Evolutionary conservation across 2,113 vertebrate genomes (phyloP).

Genomic region (Motacilla alba): DNA sequence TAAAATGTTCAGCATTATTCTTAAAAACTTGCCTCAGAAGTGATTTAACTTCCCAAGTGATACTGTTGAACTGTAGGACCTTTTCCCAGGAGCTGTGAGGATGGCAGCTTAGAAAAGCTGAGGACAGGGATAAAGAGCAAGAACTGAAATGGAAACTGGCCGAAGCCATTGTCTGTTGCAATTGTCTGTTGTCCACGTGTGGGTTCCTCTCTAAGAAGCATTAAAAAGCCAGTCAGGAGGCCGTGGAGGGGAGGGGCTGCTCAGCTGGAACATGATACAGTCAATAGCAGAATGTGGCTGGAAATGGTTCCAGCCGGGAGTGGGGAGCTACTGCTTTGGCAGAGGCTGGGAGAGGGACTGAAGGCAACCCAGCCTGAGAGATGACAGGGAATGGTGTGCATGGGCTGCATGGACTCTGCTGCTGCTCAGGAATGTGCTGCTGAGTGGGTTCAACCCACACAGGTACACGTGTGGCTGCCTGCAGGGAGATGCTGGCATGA

Average conservation of each 20-base stretch:
- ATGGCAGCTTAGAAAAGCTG: not conserved
- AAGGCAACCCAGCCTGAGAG: not conserved
- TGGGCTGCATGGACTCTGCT: not conserved
- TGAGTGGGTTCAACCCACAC: not conserved
- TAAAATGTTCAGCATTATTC: not conserved
- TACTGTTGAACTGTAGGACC: not conserved
- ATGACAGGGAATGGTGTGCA: fast-evolving
- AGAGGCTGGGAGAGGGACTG: not conserved
- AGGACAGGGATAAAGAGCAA: not conserved
- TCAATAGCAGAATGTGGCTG: not conserved
- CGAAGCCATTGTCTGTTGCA: not conserved
- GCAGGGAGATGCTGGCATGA: not conserved
- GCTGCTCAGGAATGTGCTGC: not conserved
- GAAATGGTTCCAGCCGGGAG: not conserved
- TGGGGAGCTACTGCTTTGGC: not conserved
- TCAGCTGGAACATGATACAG: not conserved
- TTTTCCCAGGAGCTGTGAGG: not conserved
- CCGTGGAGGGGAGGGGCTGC: not conserved
- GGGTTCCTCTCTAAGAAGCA: not conserved
- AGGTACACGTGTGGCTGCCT: not conserved
- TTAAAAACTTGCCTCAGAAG: not conserved
- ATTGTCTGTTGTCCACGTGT: not conserved
- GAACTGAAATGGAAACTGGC: not conserved
- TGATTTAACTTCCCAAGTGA: not conserved
- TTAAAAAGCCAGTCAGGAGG: not conserved